Conservation (phyloP, 1,140 invertebrate species). For the Leptestheria dahalacensis region DNA sequence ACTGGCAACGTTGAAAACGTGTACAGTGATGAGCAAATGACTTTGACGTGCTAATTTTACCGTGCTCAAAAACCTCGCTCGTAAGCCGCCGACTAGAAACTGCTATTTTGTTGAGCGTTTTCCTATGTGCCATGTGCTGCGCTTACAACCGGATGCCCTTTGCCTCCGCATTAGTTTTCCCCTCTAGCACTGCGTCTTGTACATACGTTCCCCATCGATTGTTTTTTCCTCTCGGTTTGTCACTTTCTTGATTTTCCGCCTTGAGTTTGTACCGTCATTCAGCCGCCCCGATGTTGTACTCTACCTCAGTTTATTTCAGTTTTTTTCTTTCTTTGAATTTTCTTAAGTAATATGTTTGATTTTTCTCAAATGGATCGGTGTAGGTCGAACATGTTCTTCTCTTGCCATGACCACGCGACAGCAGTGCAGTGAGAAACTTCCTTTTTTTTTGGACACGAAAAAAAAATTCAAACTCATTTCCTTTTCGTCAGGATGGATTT, state of each 20-base stretch:
- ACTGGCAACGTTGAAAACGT: neutral
- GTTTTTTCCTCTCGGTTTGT: neutral
- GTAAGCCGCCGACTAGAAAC: neutral
- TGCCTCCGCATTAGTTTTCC: neutral
- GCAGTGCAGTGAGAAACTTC: neutral
- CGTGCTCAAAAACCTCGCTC: neutral
- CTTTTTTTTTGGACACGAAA: neutral
- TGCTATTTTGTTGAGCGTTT: neutral
- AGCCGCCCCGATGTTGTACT: neutral
- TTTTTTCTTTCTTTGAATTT: neutral
- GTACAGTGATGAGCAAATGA: neutral
- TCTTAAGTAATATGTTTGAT: neutral
- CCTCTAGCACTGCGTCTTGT: neutral
- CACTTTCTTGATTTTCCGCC: neutral
- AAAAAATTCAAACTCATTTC: no score
- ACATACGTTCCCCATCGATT: neutral
- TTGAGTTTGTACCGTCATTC: constrained; percentile 1
- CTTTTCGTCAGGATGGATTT: no score
- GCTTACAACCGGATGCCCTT: neutral
- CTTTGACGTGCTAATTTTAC: neutral
- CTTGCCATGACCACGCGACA: neutral
- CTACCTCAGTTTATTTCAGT: constrained; percentile 7
- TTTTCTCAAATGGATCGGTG: neutral
- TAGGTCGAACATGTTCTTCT: neutral
- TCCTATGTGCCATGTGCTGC: neutral